These are phyloP conservation scores for Rhabdophis nuchalis DNA, from an alignment of 2,797 vertebrate species.

Conservation along the genomic window DNA sequence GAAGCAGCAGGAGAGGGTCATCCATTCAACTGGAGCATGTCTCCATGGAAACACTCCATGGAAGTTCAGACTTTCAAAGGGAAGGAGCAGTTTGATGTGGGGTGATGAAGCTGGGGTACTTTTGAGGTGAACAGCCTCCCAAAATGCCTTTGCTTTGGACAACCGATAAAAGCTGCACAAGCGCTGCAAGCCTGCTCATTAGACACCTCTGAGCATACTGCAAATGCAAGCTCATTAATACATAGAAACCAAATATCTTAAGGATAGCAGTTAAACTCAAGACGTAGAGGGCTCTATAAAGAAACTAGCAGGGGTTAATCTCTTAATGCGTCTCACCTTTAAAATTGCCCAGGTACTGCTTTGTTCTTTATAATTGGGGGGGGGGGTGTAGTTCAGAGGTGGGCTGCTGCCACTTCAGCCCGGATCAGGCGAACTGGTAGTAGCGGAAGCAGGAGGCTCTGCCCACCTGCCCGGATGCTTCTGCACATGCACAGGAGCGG, in stretches of 20 bases:
- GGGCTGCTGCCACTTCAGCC: too few species aligned
- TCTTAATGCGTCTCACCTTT: neutral
- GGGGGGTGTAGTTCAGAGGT: too few species aligned
- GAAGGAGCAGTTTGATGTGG: neutral
- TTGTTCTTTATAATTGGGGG: neutral
- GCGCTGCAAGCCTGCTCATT: neutral
- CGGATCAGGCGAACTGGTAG: too few species aligned
- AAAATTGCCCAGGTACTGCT: neutral
- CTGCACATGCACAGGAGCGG: too few species aligned
- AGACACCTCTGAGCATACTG: neutral
- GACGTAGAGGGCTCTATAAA: too few species aligned
- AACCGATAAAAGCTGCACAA: neutral
- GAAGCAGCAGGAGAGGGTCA: neutral
- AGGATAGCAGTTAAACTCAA: neutral
- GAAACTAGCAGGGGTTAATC: neutral
- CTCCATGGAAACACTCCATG: slow-evolving; percentile 12
- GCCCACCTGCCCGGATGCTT: too few species aligned
- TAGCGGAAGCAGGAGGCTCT: too few species aligned
- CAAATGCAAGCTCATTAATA: neutral
- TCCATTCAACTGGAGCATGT: neutral
- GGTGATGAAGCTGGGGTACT: neutral
- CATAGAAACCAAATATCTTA: neutral
- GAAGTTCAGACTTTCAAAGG: slow-evolving; percentile 26
- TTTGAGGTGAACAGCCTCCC: neutral
- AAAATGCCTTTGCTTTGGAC: neutral